Conservation (phyloP, 1,140 invertebrate species). For the Anagrus nilaparvatae region DNA sequence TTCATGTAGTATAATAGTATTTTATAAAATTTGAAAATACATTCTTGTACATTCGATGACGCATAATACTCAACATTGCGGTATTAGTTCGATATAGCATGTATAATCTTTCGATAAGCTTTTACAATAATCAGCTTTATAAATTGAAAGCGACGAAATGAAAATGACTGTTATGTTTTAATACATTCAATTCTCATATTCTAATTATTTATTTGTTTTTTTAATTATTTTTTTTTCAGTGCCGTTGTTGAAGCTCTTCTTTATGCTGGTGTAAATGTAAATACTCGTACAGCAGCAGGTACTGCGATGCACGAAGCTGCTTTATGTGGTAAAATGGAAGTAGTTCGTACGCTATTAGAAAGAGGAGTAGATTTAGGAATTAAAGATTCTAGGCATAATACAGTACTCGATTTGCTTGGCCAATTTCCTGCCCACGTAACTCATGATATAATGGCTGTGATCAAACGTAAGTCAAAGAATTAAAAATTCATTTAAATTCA, state of each 20-base stretch:
- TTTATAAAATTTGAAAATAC: too few species aligned
- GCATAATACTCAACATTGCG: slow-evolving; percentile 25
- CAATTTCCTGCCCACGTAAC: slow-evolving; percentile 84
- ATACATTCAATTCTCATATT: too few species aligned
- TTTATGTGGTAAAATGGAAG: slow-evolving; percentile 84
- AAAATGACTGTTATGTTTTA: too few species aligned
- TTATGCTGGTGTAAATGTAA: slow-evolving; percentile 79
- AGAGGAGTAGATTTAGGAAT: slow-evolving; percentile 73
- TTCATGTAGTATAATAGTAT: too few species aligned
- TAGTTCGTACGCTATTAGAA: slow-evolving; percentile 73
- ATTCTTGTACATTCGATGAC: too few species aligned
- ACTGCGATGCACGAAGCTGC: slow-evolving; percentile 93
- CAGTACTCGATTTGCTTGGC: slow-evolving; percentile 76
- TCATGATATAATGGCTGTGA: slow-evolving; percentile 70
- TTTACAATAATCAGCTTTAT: slow-evolving; percentile 36
- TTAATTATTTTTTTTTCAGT: slow-evolving; percentile 2
- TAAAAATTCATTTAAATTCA: slow-evolving; percentile 11
- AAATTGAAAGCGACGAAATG: slow-evolving; percentile 29
- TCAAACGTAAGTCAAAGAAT: slow-evolving; percentile 61
- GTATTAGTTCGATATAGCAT: slow-evolving; percentile 25
- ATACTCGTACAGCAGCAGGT: slow-evolving; percentile 76
- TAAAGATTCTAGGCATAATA: slow-evolving; percentile 66
- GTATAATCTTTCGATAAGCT: slow-evolving; percentile 33
- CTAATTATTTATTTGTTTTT: too few species aligned
- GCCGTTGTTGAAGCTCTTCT: slow-evolving; percentile 22